These are phyloP conservation scores for Synchiropus splendidus DNA, from an alignment of 2,113 vertebrate species.

Conservation along the genomic window DNA sequence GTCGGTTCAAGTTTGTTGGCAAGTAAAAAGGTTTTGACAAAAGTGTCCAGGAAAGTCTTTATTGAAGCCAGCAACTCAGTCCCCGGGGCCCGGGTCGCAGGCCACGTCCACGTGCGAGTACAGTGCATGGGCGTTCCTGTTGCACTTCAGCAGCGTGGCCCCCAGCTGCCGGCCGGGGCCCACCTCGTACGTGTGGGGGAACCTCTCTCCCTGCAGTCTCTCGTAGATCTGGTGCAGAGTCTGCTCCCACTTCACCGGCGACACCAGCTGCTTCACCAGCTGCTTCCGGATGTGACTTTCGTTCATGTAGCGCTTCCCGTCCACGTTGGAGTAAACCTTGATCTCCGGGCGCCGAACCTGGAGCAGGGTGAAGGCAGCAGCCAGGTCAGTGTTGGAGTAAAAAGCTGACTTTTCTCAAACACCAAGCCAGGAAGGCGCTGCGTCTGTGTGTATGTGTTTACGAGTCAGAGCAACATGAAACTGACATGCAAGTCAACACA, in stretches of 20 bases:
- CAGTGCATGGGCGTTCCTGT: slow-evolving; percentile 77
- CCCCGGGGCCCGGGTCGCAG: neutral
- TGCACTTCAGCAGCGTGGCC: slow-evolving; percentile 74
- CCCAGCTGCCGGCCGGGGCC: slow-evolving; percentile 87
- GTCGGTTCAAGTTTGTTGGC: slow-evolving; percentile 17
- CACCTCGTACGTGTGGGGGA: slow-evolving; percentile 82
- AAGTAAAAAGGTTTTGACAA: neutral
- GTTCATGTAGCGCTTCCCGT: slow-evolving; percentile 74
- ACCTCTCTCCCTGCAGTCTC: slow-evolving; percentile 68
- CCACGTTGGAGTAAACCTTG: slow-evolving; percentile 80
- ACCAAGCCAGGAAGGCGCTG: too few species aligned
- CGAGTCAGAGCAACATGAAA: too few species aligned
- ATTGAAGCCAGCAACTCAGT: neutral
- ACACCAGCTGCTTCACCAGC: slow-evolving; percentile 80
- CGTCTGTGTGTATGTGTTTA: too few species aligned
- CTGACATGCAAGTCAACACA: slow-evolving; percentile 17
- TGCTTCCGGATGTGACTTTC: slow-evolving; percentile 64
- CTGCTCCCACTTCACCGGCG: slow-evolving; percentile 91
- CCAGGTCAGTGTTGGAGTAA: too few species aligned
- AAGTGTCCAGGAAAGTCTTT: neutral
- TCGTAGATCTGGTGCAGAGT: slow-evolving; percentile 82
- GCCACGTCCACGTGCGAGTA: slow-evolving; percentile 69
- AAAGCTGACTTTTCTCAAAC: too few species aligned
- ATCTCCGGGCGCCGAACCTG: slow-evolving; percentile 74
- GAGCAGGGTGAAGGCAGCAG: neutral